Evolutionary conservation across 2,113 vertebrate genomes (phyloP).

Genomic region (Larimichthys crocea): DNA sequence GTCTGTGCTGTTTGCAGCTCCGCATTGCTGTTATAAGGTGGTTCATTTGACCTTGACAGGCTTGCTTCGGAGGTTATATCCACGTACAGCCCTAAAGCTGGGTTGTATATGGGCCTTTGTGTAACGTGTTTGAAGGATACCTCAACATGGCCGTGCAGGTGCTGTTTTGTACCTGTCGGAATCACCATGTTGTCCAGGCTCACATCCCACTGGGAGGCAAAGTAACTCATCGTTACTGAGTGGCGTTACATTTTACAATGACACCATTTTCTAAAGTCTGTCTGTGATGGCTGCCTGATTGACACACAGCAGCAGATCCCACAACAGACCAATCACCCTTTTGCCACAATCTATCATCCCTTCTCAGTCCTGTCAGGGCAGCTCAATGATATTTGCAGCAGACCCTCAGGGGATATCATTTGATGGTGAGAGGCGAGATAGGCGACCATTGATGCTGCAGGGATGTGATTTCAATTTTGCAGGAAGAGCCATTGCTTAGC

Average conservation of each 20-base stretch:
- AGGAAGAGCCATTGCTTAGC: slow-evolving; percentile 83
- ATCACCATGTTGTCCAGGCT: neutral
- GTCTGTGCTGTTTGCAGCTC: neutral
- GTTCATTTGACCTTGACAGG: slow-evolving; percentile 75
- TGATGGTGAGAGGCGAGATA: slow-evolving; percentile 51
- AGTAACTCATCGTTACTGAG: neutral
- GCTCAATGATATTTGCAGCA: slow-evolving; percentile 42
- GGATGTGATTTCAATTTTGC: slow-evolving; percentile 75
- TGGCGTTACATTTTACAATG: neutral
- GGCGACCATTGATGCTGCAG: slow-evolving; percentile 55
- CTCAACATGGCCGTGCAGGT: slow-evolving; percentile 34
- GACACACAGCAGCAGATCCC: slow-evolving; percentile 29
- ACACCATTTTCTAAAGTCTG: slow-evolving; percentile 14
- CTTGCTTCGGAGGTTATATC: slow-evolving; percentile 63
- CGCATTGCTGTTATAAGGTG: neutral
- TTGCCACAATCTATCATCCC: slow-evolving; percentile 6
- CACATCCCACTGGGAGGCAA: neutral
- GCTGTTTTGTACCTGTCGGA: slow-evolving; percentile 38
- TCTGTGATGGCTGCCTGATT: slow-evolving; percentile 38
- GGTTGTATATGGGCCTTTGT: slow-evolving; percentile 9
- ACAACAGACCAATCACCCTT: slow-evolving; percentile 21
- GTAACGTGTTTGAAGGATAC: slow-evolving; percentile 4
- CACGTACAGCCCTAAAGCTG: slow-evolving; percentile 4
- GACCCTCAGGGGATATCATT: slow-evolving; percentile 48
- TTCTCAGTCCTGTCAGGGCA: slow-evolving; percentile 23